A percentile compares a stretch with the other conserved stretches of the same genome.
Evolutionary conservation across 2,888 invertebrate species (phyloP).

Genomic region (Melinaea marsaeus): DNA sequence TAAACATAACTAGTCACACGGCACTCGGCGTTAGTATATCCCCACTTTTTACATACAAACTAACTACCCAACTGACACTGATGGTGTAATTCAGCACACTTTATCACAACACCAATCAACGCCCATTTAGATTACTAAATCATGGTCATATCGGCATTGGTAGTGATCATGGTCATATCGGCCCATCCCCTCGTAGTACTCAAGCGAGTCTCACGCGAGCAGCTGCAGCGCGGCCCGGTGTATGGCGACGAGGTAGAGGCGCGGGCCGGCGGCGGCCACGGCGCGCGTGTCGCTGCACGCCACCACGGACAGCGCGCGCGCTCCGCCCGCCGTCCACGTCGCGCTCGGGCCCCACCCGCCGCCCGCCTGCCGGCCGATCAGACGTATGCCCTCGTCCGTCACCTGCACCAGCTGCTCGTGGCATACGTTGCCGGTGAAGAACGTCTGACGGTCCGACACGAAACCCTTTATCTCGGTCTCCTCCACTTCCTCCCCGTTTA

Average conservation of each 20-base stretch:
- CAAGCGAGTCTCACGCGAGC: conserved; percentile 18
- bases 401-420: conserved; percentile 86
- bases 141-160: too few species aligned
- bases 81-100: too few species aligned
- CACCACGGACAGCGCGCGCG: conserved; percentile 91
- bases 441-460: conserved; percentile 93
- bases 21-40: background rate
- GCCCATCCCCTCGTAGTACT: background rate
- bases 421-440: conserved; percentile 94
- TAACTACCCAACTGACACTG: too few species aligned
- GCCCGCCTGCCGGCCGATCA: conserved; percentile 60
- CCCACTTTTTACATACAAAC: too few species aligned
- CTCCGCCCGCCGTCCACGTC: conserved; percentile 85
- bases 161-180: too few species aligned
- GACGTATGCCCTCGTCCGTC: conserved; percentile 71
- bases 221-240: conserved; percentile 26
- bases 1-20: background rate
- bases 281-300: conserved; percentile 88
- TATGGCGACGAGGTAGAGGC: conserved; percentile 63
- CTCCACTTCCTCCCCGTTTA: conserved; percentile 98
- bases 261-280: conserved; percentile 92
- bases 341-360: conserved; percentile 66
- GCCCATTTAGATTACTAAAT: too few species aligned
- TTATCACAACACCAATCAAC: too few species aligned
- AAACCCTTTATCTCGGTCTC: conserved; percentile 97